These are phyloP conservation scores for Epinotia ramella DNA, from an alignment of 2,888 invertebrate genomes.

Conservation along the genomic window DNA sequence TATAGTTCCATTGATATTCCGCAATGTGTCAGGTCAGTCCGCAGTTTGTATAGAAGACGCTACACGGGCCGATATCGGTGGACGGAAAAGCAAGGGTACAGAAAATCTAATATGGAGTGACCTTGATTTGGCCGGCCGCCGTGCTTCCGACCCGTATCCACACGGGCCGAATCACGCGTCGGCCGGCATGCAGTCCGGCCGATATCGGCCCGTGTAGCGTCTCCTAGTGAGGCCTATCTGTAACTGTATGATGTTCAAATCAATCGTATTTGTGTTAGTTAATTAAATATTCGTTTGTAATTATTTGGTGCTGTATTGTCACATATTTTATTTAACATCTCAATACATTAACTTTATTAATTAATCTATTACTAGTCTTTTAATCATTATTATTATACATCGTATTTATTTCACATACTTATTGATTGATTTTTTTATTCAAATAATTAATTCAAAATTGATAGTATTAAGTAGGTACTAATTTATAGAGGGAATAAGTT, in stretches of 20 bases:
- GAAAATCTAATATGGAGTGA: no score
- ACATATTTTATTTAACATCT: conserved; percentile 23
- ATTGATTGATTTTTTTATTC: conserved; percentile 3
- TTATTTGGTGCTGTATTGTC: conserved; percentile 40
- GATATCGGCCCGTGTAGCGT: no score
- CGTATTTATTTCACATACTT: not conserved
- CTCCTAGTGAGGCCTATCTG: no score
- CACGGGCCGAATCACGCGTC: no score
- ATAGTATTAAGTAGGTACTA: conserved; percentile 33
- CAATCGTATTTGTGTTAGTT: not conserved
- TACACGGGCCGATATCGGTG: no score
- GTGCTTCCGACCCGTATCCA: no score
- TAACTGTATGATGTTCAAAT: not conserved
- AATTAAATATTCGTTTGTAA: not conserved
- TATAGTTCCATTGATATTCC: no score
- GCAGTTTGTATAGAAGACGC: no score
- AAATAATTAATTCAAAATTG: conserved; percentile 21
- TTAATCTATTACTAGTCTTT: conserved; percentile 10
- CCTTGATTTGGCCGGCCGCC: no score
- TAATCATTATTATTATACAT: not conserved
- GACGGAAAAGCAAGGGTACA: no score
- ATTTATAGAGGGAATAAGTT: not conserved
- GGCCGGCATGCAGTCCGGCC: no score
- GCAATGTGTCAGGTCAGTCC: no score
- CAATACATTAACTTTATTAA: conserved; percentile 18